Evolutionary conservation across 92 coral and sea anemone genomes (phyloP).

Genomic region (Phenganax marumi): DNA sequence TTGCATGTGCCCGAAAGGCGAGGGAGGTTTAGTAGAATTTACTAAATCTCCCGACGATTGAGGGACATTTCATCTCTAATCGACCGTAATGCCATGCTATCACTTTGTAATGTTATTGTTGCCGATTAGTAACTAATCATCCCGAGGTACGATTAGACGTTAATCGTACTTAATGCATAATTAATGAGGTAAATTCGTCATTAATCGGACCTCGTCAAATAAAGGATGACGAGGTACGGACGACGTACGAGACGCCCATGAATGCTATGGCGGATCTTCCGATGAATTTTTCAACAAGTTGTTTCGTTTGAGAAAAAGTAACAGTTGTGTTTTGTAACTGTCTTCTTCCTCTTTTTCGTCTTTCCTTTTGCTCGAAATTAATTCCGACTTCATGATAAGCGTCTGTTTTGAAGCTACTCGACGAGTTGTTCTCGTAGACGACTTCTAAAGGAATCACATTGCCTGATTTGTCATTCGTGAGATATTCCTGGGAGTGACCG

Average conservation of each 20-base stretch:
- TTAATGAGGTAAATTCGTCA: no score
- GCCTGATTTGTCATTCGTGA: constrained; percentile 14
- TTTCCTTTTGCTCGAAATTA: neutral
- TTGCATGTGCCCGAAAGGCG: no score
- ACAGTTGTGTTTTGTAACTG: constrained; percentile 79
- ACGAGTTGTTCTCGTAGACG: constrained; percentile 24
- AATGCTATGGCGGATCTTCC: neutral
- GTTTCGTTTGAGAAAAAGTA: constrained; percentile 77
- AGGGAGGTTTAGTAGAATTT: no score
- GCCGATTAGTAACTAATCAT: no score
- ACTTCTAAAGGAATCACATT: constrained; percentile 35
- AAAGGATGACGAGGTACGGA: no score
- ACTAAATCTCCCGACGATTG: no score
- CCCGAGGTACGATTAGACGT: no score
- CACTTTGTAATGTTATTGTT: no score
- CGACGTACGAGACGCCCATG: constrained; percentile 21
- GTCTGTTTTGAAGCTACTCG: constrained; percentile 27
- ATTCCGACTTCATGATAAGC: constrained; percentile 25
- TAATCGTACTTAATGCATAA: no score
- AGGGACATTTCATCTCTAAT: no score
- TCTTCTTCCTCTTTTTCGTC: constrained; percentile 81
- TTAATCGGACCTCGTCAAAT: no score
- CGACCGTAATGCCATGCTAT: no score
- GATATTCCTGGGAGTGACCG: constrained; percentile 27
- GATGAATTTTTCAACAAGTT: constrained; percentile 26